phyloP scores from a whole-genome alignment of 2,888 invertebrate species.

The Tachystola acroxantha region DNA sequence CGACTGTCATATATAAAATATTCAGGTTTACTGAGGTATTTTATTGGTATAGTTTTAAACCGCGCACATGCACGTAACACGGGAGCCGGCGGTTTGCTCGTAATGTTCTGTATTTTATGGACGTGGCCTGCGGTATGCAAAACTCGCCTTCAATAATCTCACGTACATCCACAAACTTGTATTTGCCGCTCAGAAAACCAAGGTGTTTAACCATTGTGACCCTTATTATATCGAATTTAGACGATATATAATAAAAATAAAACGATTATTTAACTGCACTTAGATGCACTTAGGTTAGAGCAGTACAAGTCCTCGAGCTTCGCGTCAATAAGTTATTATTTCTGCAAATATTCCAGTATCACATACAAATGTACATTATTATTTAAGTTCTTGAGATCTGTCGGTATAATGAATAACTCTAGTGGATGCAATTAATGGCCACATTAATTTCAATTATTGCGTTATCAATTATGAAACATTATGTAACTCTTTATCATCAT shows the following conservation, averaged over 20 bases:
- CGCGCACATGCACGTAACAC: slow-evolving; percentile 59
- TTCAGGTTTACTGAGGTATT: slow-evolving; percentile 16
- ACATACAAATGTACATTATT: slow-evolving; percentile 43
- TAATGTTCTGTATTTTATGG: slow-evolving; percentile 69
- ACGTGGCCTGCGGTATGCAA: slow-evolving; percentile 67
- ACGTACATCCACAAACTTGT: slow-evolving; percentile 43
- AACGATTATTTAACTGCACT: too few relatives aligned
- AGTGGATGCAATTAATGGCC: neutral
- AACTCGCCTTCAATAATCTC: slow-evolving; percentile 66
- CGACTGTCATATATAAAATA: slow-evolving; percentile 6
- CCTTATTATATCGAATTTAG: slow-evolving; percentile 23
- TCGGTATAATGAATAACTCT: neutral
- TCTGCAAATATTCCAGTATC: slow-evolving; percentile 59
- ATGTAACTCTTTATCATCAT: neutral
- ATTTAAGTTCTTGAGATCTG: slow-evolving; percentile 22
- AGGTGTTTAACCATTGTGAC: slow-evolving; percentile 20
- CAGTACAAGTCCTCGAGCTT: slow-evolving; percentile 41
- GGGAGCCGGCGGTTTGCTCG: slow-evolving; percentile 55
- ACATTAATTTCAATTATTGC: slow-evolving; percentile 1
- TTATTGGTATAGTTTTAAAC: slow-evolving; percentile 50
- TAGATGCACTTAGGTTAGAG: slow-evolving; percentile 29
- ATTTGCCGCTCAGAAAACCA: slow-evolving; percentile 29
- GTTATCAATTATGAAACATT: neutral
- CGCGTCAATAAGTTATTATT: slow-evolving; percentile 52
- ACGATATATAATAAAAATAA: too few relatives aligned